Conservation (phyloP, 2,888 invertebrate species). For the Theretra japonica region DNA sequence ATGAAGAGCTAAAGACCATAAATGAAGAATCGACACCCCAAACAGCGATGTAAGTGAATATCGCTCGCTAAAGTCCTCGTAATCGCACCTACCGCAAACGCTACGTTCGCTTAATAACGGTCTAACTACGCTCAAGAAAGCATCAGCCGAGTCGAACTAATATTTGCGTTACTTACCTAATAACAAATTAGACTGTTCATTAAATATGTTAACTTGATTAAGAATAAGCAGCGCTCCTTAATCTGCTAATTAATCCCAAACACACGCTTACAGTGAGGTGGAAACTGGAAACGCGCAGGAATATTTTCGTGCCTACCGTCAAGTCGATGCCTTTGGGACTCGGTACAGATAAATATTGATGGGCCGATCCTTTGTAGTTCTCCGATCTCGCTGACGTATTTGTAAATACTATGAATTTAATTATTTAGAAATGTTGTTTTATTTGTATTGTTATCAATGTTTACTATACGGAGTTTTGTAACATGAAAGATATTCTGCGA, state of each 20-base stretch:
- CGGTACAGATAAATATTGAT: slow-evolving; percentile 19
- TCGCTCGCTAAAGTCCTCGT: neutral
- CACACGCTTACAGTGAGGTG: slow-evolving; percentile 7
- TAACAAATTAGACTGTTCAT: slow-evolving; percentile 51
- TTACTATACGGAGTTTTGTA: neutral
- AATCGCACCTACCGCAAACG: neutral
- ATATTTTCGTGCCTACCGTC: neutral
- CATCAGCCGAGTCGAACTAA: slow-evolving; percentile 47
- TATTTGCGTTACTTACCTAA: slow-evolving; percentile 50
- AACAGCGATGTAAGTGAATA: neutral
- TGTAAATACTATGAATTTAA: neutral
- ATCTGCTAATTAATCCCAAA: slow-evolving; percentile 32
- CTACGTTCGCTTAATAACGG: neutral
- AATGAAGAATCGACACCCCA: neutral
- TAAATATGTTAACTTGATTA: slow-evolving; percentile 50
- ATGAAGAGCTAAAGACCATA: neutral
- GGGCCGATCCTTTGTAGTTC: slow-evolving; percentile 3
- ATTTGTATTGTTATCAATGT: neutral
- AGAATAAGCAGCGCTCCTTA: slow-evolving; percentile 39
- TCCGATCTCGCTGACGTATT: neutral
- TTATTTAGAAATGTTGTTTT: neutral
- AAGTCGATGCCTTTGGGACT: slow-evolving; percentile 12
- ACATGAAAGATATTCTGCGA: neutral
- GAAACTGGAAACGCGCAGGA: neutral
- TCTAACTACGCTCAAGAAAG: slow-evolving; percentile 13